phyloP scores from a whole-genome alignment of 2,113 vertebrate genomes.

The Uropsilus gracilis region DNA sequence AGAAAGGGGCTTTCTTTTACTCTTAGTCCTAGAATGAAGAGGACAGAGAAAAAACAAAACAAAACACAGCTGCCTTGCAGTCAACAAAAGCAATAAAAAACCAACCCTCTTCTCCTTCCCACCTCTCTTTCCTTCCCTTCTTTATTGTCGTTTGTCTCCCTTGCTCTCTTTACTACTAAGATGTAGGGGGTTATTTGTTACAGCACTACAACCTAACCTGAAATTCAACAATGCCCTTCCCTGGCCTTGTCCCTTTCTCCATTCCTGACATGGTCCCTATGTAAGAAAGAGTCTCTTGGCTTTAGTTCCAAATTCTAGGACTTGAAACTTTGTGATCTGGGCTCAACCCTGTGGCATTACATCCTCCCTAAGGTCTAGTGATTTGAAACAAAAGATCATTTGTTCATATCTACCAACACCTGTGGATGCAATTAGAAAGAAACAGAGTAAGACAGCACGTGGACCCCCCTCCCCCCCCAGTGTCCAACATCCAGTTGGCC shows the following conservation, averaged over 20 bases:
- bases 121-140: background rate
- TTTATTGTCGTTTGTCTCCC: rapidly evolving
- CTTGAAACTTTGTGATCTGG: background rate
- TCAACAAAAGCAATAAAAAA: background rate
- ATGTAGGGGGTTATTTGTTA: background rate
- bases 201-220: background rate
- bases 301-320: background rate
- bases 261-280: background rate
- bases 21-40: background rate
- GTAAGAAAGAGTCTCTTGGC: background rate
- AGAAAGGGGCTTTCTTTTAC: background rate
- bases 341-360: background rate
- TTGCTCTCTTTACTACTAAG: background rate
- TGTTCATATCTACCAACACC: background rate
- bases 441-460: background rate
- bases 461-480: rapidly evolving
- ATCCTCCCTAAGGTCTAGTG: background rate
- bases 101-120: background rate
- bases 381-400: background rate
- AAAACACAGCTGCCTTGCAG: background rate
- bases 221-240: background rate
- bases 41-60: background rate
- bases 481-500: background rate
- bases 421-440: background rate
- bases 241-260: background rate